Evolutionary conservation across 1,140 invertebrate genomes (phyloP).

Genomic region (Lepidurus packardi): DNA sequence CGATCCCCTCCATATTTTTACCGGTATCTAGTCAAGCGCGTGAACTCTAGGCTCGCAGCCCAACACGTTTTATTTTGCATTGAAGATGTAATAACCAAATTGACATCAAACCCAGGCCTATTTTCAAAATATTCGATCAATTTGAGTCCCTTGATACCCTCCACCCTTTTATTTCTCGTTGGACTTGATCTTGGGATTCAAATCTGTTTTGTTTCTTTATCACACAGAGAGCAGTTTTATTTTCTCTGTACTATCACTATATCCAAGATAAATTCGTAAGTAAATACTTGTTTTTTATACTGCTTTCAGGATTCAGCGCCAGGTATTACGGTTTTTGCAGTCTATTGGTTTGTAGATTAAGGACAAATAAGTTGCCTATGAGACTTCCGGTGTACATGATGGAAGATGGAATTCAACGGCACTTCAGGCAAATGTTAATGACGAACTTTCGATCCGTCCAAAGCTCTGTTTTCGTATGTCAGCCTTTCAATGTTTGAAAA

Average conservation of each 20-base stretch:
- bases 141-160: neutral
- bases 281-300: neutral
- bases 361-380: neutral
- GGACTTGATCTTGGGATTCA: neutral
- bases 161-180: neutral
- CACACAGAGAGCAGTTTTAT: constrained; percentile 15
- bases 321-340: neutral
- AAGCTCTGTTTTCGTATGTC: neutral
- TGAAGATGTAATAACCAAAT: neutral
- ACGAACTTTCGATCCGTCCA: constrained; percentile 6
- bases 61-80: constrained; percentile 4
- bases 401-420: neutral
- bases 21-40: neutral
- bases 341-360: neutral
- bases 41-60: neutral
- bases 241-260: constrained; percentile 5
- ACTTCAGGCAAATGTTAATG: neutral
- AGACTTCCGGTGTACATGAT: neutral
- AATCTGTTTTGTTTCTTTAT: neutral
- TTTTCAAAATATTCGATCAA: neutral
- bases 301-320: neutral
- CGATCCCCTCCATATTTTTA: constrained; percentile 14
- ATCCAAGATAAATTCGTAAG: constrained; percentile 10
- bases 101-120: neutral
- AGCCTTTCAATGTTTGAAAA: no score